These are phyloP conservation scores for Drosophila truncata DNA, from an alignment of 1,140 invertebrate genomes.

Conservation along the genomic window DNA sequence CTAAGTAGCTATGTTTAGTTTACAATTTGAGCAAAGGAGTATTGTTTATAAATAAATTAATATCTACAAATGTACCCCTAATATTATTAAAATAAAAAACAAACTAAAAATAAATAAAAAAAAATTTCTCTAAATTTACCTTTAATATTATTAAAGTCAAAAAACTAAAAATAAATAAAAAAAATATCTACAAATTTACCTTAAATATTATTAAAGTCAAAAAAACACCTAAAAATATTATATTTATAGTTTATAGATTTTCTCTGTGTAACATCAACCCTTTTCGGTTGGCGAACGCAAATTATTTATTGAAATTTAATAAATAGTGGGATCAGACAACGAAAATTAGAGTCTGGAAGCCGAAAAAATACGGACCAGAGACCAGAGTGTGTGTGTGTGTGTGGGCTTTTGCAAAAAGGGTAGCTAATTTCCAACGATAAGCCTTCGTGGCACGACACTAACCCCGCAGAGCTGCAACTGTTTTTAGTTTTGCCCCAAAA, in stretches of 20 bases:
- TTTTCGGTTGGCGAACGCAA: slow-evolving; percentile 60
- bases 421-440: slow-evolving; percentile 82
- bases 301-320: slow-evolving; percentile 85
- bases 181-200: background rate
- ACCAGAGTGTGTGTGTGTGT: background rate
- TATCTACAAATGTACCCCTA: no score
- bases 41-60: no score
- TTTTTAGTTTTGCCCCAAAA: slow-evolving; percentile 77
- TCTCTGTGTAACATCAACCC: slow-evolving; percentile 40
- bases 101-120: no score
- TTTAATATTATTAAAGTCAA: no score
- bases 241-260: background rate
- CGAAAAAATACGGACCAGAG: slow-evolving; percentile 61
- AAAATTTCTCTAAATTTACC: background rate
- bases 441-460: slow-evolving; percentile 75
- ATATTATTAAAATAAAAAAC: no score
- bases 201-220: background rate
- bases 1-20: no score
- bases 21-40: no score
- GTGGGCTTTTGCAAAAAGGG: slow-evolving; percentile 56
- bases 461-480: slow-evolving; percentile 61
- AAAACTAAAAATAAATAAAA: no score
- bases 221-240: background rate
- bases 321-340: slow-evolving; percentile 84
- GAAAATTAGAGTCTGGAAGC: slow-evolving; percentile 77